These are phyloP conservation scores for Diogma glabrata DNA, from an alignment of 2,888 invertebrate species.

Conservation along the genomic window DNA sequence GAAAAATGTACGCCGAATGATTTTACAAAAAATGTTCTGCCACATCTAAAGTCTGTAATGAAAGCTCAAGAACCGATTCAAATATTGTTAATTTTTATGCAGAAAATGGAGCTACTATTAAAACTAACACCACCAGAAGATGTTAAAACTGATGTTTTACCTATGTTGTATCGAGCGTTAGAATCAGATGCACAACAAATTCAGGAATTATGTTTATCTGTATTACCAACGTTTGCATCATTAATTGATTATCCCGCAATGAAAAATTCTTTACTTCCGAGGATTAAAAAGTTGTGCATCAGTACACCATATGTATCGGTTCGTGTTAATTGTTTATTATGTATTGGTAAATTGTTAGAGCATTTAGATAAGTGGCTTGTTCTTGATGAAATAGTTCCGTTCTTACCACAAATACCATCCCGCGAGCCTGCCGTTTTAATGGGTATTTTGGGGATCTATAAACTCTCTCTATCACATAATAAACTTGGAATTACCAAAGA, in stretches of 20 bases:
- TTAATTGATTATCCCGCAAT: constrained; percentile 87
- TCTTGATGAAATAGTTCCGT: constrained; percentile 86
- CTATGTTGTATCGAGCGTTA: constrained; percentile 82
- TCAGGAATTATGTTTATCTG: constrained; percentile 83
- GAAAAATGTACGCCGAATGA: constrained; percentile 77
- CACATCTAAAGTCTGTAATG: constrained; percentile 80
- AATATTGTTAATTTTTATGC: constrained; percentile 84
- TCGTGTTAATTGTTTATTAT: constrained; percentile 86
- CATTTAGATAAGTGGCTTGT: constrained; percentile 95
- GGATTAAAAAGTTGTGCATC: constrained; percentile 82
- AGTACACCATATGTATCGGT: constrained; percentile 73
- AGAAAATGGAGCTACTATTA: constrained; percentile 85
- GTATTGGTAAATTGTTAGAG: constrained; percentile 85
- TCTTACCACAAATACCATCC: constrained; percentile 82
- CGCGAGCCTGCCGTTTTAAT: constrained; percentile 93
- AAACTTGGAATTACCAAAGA: constrained; percentile 91
- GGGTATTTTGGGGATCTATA: constrained; percentile 93
- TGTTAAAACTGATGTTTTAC: constrained; percentile 79
- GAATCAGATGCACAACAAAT: constrained; percentile 77
- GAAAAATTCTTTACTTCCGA: constrained; percentile 85
- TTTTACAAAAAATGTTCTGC: constrained; percentile 68
- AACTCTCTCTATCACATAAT: constrained; percentile 75
- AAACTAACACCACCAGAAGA: constrained; percentile 83
- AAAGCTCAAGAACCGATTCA: constrained; percentile 84
- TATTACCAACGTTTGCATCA: constrained; percentile 82